A percentile compares a stretch with the other conserved stretches of the same genome.
Evolutionary conservation across 2,888 invertebrate genomes (phyloP).

Genomic region (Tridacna gigas): DNA sequence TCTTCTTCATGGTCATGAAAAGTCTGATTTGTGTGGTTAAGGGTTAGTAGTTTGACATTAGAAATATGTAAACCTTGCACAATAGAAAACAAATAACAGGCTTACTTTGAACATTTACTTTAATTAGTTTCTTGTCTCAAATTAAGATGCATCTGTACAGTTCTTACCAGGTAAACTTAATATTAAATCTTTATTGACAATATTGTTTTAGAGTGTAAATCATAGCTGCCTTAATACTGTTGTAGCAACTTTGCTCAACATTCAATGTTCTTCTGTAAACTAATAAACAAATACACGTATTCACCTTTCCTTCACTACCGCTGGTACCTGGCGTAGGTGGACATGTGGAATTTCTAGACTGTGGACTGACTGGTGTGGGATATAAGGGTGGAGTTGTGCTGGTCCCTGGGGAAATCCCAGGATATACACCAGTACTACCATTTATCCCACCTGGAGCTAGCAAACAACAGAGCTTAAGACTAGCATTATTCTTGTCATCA

Average conservation of each 20-base stretch:
- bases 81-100: too few relatives aligned
- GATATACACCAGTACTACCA: conserved; percentile 46
- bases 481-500: conserved; percentile 39
- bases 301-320: conserved; percentile 76
- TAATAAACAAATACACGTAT: neutral
- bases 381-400: conserved; percentile 76
- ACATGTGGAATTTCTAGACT: conserved; percentile 87
- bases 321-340: conserved; percentile 87
- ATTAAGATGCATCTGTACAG: too few relatives aligned
- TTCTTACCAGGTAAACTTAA: too few relatives aligned
- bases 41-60: too few relatives aligned
- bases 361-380: conserved; percentile 87
- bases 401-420: conserved; percentile 57
- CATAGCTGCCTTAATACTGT: too few relatives aligned
- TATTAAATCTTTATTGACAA: too few relatives aligned
- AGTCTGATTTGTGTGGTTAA: neutral
- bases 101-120: too few relatives aligned
- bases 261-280: too few relatives aligned
- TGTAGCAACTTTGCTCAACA: too few relatives aligned
- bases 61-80: too few relatives aligned
- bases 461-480: conserved; percentile 65
- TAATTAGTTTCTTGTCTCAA: too few relatives aligned
- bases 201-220: too few relatives aligned
- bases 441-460: conserved; percentile 58
- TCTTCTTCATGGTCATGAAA: neutral